Evolutionary conservation across 2,888 invertebrate species (phyloP), one percentile per base, ranked within the genome.

Genomic region (Lithophane semibrunnea): DNA sequence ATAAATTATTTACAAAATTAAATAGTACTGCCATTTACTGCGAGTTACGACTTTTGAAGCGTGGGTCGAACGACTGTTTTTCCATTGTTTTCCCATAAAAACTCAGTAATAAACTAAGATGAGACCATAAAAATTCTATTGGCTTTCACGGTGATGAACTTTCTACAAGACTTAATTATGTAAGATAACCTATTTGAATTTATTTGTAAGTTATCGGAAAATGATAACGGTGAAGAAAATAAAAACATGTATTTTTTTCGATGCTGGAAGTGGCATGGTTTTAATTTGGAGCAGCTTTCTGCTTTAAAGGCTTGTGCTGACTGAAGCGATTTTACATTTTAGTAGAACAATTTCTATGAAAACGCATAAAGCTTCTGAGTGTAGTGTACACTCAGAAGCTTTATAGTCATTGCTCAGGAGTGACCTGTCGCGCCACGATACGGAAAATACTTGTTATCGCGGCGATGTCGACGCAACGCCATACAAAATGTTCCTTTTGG

Each of bases 11-110:
- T 49, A 79, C 58, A 80, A 80, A 79, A 88, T 82, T 87, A 88
- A 82, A 82, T 81, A 81, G 84, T 76, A 70, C 44, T 21, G 75
- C 76, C 76, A 74, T 87, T 85, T 72, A 72, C 69, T 52, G 58
- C 18, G 44, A 52, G 72, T 75, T 79, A 86, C 76, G 75, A 84
- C 75, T 75, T 69, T 66, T 64, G n/a, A 54, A 68, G 80, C 80
- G 88, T 88, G 79, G 88, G 88, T 44, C 29, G 60, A 24, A 79
- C 52, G 56, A 47, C 63, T 49, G 72, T 70, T 84, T 80, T 79
- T 29, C 81, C 80, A 86, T 88, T 87, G 87, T 88, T 88, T 88
- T 79, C 73, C 58, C 77, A 88, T 88, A 87, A 88, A 87, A 82
- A 79, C 61, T 66, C 69, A 3, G 71, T 68, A n/a, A 67, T 81